phyloP scores from a whole-genome alignment of 2,797 vertebrate genomes.

The Crocodylus rhombifer region DNA sequence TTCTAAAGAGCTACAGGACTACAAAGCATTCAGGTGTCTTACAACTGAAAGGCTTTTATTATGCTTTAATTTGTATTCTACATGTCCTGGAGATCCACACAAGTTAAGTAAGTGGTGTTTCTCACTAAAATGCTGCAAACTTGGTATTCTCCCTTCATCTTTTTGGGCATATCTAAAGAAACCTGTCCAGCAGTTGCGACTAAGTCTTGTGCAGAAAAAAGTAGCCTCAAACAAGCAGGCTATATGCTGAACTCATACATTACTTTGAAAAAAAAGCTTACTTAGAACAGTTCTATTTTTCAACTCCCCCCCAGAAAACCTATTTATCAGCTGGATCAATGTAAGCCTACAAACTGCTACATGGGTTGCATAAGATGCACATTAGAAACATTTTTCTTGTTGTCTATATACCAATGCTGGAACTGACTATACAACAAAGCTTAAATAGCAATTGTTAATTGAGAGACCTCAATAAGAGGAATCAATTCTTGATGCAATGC shows the following conservation, averaged over 20 bases:
- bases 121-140: background rate
- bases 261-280: background rate
- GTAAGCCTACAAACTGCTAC: background rate
- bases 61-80: background rate
- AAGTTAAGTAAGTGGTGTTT: background rate
- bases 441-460: too few species aligned
- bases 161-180: background rate
- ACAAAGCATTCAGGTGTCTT: constrained; percentile 3
- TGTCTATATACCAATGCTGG: too few species aligned
- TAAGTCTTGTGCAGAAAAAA: background rate
- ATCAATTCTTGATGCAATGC: too few species aligned
- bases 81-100: background rate
- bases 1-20: background rate
- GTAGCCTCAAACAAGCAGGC: background rate
- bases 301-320: background rate
- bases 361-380: background rate
- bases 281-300: background rate
- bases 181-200: background rate
- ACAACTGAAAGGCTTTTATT: background rate
- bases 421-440: too few species aligned
- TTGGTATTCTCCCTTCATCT: background rate
- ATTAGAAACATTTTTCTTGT: background rate
- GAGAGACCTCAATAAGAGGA: too few species aligned
- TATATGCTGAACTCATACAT: background rate
- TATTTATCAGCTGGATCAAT: background rate